Evolutionary conservation across 2,888 invertebrate species (phyloP).

Genomic region (Pterostichus madidus): DNA sequence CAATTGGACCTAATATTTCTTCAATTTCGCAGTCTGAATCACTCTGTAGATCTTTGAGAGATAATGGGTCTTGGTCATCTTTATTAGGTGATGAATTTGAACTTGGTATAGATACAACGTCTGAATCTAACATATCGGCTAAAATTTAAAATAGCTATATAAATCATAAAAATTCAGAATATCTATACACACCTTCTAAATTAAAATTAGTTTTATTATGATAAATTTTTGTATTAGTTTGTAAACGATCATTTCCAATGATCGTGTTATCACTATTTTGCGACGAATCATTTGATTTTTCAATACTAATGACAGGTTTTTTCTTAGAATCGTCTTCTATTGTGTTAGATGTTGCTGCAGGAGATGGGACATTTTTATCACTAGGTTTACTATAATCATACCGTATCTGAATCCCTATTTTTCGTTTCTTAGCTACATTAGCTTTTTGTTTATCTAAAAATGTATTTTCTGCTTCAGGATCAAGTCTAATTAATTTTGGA

Average conservation of each 20-base stretch:
- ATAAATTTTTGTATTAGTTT: constrained; percentile 5
- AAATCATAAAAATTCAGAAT: background rate
- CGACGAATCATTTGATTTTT: background rate
- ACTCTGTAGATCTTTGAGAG: constrained; percentile 47
- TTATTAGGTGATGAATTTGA: constrained; percentile 62
- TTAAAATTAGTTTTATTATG: constrained; percentile 26
- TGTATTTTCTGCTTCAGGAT: constrained; percentile 66
- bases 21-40: constrained; percentile 65
- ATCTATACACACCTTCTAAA: constrained; percentile 27
- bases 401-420: constrained; percentile 65
- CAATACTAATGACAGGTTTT: background rate
- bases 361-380: constrained; percentile 40
- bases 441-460: constrained; percentile 61
- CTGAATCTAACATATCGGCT: constrained; percentile 50
- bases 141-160: background rate
- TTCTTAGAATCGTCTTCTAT: constrained; percentile 26
- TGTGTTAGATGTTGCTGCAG: background rate
- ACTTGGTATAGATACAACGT: constrained; percentile 60
- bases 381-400: constrained; percentile 64
- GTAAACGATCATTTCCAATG: background rate
- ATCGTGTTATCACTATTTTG: constrained; percentile 12
- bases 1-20: constrained; percentile 59
- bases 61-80: constrained; percentile 58
- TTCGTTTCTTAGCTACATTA: constrained; percentile 51
- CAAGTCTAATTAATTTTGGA: constrained; percentile 45